Evolutionary conservation across 2,888 invertebrate species (phyloP).

Genomic region (Phania funesta): DNA sequence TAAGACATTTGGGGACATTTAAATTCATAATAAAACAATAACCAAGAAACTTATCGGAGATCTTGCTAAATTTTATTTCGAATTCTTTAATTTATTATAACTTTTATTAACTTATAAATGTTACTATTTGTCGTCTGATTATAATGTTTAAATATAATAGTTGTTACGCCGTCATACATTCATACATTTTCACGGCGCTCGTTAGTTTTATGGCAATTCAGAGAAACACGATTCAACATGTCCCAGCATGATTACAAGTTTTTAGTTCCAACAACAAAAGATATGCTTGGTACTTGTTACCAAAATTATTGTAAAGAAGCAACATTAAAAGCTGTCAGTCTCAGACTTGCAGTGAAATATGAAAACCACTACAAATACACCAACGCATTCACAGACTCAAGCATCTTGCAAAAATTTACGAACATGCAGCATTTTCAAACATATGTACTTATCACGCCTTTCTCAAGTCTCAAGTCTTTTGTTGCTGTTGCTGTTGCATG

Average conservation of each 20-base stretch:
- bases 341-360: conserved; percentile 28
- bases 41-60: no score
- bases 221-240: conserved; percentile 49
- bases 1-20: no score
- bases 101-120: not conserved
- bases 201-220: conserved; percentile 16
- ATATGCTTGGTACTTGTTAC: conserved; percentile 33
- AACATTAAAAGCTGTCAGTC: conserved; percentile 55
- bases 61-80: not conserved
- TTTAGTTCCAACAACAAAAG: conserved; percentile 46
- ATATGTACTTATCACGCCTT: conserved; percentile 48
- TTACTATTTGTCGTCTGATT: not conserved
- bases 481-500: conserved; percentile 13
- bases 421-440: conserved; percentile 35
- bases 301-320: conserved; percentile 6
- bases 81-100: not conserved
- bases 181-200: conserved; percentile 40
- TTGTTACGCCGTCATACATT: conserved; percentile 36
- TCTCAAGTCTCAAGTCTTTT: conserved; percentile 49
- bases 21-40: no score
- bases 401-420: not conserved
- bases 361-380: conserved; percentile 12
- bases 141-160: conserved; percentile 3
- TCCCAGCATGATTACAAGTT: conserved; percentile 61
- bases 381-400: not conserved